Evolutionary conservation across 2,888 invertebrate genomes (phyloP).

Genomic region (Lithodes maja): DNA sequence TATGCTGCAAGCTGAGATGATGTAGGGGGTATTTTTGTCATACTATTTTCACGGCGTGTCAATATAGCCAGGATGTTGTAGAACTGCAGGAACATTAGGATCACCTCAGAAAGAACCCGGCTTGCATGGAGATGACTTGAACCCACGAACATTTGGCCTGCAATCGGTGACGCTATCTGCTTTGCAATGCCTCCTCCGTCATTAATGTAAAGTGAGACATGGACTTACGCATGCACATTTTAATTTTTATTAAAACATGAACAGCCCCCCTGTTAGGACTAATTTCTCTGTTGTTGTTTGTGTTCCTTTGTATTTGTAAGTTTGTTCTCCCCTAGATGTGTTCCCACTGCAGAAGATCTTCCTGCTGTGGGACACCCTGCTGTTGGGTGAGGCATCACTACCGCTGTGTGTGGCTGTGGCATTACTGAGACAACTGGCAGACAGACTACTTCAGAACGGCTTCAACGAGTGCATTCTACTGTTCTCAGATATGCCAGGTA

Average conservation of each 20-base stretch:
- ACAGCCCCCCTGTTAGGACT: neutral
- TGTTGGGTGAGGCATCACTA: conserved; percentile 93
- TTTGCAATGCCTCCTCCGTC: too few relatives aligned
- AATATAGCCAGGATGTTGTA: too few relatives aligned
- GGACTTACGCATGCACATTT: neutral
- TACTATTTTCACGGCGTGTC: too few relatives aligned
- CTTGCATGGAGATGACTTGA: too few relatives aligned
- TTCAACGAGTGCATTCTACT: conserved; percentile 98
- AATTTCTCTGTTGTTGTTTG: neutral
- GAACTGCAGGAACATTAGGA: too few relatives aligned
- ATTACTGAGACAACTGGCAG: conserved; percentile 90
- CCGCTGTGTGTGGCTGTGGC: conserved; percentile 96
- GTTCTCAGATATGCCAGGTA: conserved; percentile 96
- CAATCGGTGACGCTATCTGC: too few relatives aligned
- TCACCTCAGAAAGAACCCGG: too few relatives aligned
- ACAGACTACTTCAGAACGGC: conserved; percentile 88
- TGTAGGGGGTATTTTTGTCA: too few relatives aligned
- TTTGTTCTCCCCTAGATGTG: conserved; percentile 82
- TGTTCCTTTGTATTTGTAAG: neutral
- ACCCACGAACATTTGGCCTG: too few relatives aligned
- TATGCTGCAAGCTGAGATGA: too few relatives aligned
- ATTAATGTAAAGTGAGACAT: too few relatives aligned
- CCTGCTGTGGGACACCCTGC: conserved; percentile 97
- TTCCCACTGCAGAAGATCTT: conserved; percentile 98
- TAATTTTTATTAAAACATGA: neutral